Evolutionary conservation across 1,140 invertebrate genomes (phyloP), one percentile per base, ranked within the genome.

Genomic region (Heliconius hermathena): DNA sequence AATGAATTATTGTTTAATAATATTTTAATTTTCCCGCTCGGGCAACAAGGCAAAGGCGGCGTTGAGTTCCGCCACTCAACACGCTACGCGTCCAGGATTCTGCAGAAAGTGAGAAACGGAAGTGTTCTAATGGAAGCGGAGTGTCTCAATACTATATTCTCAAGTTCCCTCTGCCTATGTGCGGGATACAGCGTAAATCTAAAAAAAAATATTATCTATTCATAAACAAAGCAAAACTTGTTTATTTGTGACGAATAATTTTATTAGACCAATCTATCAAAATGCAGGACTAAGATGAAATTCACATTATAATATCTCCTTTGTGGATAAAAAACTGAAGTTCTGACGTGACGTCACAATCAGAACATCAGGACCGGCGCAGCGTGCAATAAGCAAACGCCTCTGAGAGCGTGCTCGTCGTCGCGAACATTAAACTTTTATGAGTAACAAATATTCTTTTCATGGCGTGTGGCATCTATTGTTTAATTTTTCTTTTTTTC

Each of bases 321-420:
- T 66, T 76, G 74, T 70, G 36, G 54, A 52, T 46, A 26, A 70
- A 22, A 66, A 1, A 3, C 33, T 76, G 36, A 60, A 41, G n/a
- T 8, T n/a, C 5, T 54, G 8, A 29, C 73, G 57, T 76, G 74
- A 26, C 36, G 36, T 66, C 29, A 75, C 60, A 70, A 41, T 46
- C 74, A 70, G 54, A 36, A 75, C 49, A 60, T 1, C 41, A 36
- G 33, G 33, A 36, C 74, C 57, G 74, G 41, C 73, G 9, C 22
- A 66, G 49, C 57, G 49, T 76, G 74, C 57, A 76, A 46, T 76
- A 76, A 70, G 74, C 74, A 76, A 76, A 76, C 20, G 57, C 16
- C 74, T 76, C n/a, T 76, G 57, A 76, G 73, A 74, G 74, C 36
- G 74, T 46, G 74, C 74, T 70, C 18, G 57, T 76, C 74, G 36